Percentiles rank a stretch among this genome's conserved stretches.
Conservation (phyloP, 2,797 vertebrate species). For the Calcarius lapponicus region DNA sequence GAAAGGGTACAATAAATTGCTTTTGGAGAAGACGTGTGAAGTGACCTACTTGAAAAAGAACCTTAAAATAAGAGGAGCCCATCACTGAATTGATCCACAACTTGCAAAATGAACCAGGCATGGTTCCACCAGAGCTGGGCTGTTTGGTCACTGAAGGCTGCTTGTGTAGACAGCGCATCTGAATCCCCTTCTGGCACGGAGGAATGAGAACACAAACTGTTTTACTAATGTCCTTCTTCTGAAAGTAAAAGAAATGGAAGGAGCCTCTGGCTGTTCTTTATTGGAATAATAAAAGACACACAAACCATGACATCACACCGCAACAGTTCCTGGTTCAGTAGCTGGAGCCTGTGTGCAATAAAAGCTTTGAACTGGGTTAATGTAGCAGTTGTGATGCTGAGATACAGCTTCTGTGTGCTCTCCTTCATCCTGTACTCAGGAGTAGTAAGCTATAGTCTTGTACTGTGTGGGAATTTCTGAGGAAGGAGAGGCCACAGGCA, state of each 20-base stretch:
- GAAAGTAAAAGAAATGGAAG: background rate
- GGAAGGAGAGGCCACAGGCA: background rate
- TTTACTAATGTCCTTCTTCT: background rate
- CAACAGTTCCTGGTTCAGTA: background rate
- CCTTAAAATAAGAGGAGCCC: background rate
- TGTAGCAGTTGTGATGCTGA: background rate
- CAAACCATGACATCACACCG: too few relatives aligned
- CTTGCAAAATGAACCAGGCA: background rate
- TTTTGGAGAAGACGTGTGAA: background rate
- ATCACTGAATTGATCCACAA: background rate
- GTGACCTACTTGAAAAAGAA: background rate
- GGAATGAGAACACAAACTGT: background rate
- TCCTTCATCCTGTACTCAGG: rapidly evolving
- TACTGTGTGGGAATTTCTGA: background rate
- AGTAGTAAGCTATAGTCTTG: background rate
- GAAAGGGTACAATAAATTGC: background rate
- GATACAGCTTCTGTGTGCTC: background rate
- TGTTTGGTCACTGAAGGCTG: background rate
- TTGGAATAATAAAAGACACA: too few relatives aligned
- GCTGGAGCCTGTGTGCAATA: background rate
- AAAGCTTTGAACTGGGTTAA: background rate
- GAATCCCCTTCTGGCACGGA: background rate
- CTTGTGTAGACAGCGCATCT: background rate
- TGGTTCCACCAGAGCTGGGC: background rate
- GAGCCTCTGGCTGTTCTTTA: background rate